Evolutionary conservation across 2,113 vertebrate species (phyloP), one percentile per base, ranked within the genome.

Genomic region (Alligator mississippiensis): DNA sequence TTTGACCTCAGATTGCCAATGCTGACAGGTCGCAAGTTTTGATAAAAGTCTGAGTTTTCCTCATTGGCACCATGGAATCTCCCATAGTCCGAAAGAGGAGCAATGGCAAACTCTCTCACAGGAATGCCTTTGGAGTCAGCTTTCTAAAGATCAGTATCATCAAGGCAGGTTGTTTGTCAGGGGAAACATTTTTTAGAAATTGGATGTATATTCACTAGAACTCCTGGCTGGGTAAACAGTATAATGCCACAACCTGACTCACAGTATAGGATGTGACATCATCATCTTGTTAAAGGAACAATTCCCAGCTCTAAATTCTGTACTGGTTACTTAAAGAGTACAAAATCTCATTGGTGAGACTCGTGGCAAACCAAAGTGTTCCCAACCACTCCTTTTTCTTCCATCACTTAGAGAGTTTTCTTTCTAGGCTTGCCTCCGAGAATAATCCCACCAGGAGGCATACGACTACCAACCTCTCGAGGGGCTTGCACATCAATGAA

Each of bases 401-500:
- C 25, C 76, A 38, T 15, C 58, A 38, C 54, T 76, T 72, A 4
- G 14, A 21, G 22, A n/a, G 27, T 38, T 80, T 70, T 18, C 66
- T 10, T 34, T 18, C n/a, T 30, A 70, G n/a, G 34, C 24, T 27
- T 38, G 4, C 14, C 54, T 24, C 38, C 4, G 38, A 78, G 38
- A 28, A 27, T 21, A 64, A 28, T 81, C 24, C 38, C 80, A 11
- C 5, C 4, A 3, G 0, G 5, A 17, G 24, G 10, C 8, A 70
- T 34, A 6, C 2, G 2, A 64, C 16, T 28, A 95, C 97, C 95
- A 94, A 99, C 99, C 99, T 99, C 99, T 75, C 99, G 97, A 1
- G 99, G 99, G 38, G 99, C 99, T 84, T 99, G 99, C 17, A 98
- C 98, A 5, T 99, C 98, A 11, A 99, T 99, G 95, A 99, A 99